A percentile compares a stretch with the other conserved stretches of the same genome.
These are phyloP conservation scores for Fabriciana adippe DNA, from an alignment of 2,888 invertebrate species.

Conservation along the genomic window DNA sequence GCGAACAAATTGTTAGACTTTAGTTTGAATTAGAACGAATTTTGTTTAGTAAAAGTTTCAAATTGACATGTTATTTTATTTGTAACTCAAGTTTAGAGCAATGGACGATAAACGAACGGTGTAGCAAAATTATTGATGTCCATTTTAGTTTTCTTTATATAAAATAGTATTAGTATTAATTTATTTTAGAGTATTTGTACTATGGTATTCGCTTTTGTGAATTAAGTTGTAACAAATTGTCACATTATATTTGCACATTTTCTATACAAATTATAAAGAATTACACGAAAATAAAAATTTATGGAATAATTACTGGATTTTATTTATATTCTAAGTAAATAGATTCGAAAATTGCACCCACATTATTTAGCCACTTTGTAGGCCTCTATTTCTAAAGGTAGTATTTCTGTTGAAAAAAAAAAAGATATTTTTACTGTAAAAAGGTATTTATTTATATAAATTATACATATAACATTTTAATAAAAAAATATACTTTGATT, in stretches of 20 bases:
- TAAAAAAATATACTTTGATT: too few relatives aligned
- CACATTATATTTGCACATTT: conserved; percentile 78
- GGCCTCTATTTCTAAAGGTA: too few relatives aligned
- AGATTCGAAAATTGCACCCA: background rate
- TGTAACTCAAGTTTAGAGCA: conserved; percentile 22
- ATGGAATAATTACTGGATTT: conserved; percentile 40
- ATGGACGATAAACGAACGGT: conserved; percentile 16
- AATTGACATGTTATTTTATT: conserved; percentile 26
- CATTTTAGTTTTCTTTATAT: conserved; percentile 16
- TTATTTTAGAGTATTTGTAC: conserved; percentile 59
- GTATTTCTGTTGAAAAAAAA: too few relatives aligned
- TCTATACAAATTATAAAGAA: conserved; percentile 75
- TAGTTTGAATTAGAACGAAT: conserved; percentile 25
- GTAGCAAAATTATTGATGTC: conserved; percentile 8
- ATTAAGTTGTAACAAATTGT: conserved; percentile 66
- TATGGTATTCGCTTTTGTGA: conserved; percentile 63
- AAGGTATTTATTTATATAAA: too few relatives aligned
- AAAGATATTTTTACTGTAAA: too few relatives aligned
- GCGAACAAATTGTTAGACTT: conserved; percentile 26
- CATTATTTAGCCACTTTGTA: background rate
- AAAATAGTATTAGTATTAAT: conserved; percentile 43
- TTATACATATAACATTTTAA: too few relatives aligned
- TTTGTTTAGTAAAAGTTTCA: conserved; percentile 26
- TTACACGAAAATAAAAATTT: conserved; percentile 74
- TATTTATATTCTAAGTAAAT: conserved; percentile 26